A percentile compares a stretch with the other conserved stretches of the same genome.
Conservation (phyloP, 2,888 invertebrate genomes). For the Beris morrisii region DNA sequence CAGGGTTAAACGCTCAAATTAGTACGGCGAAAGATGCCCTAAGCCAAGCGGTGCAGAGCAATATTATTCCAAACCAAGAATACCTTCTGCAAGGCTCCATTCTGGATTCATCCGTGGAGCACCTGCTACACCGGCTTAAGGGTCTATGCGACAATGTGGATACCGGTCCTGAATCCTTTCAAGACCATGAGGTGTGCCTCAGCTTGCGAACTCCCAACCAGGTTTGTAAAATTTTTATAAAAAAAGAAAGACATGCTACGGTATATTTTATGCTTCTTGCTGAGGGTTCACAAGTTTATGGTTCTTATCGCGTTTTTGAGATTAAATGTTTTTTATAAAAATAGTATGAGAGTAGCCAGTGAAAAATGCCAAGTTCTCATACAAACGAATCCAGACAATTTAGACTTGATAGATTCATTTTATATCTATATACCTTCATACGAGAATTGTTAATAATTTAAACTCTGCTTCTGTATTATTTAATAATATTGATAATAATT, state of each 20-base stretch:
- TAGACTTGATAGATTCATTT: too few species aligned
- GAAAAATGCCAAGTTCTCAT: too few species aligned
- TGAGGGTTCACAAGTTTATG: conserved; percentile 36
- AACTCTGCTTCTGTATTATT: too few species aligned
- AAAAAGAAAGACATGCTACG: too few species aligned
- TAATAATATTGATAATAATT: too few species aligned
- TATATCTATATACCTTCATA: too few species aligned
- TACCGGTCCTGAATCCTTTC: conserved; percentile 85
- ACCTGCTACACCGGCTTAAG: conserved; percentile 82
- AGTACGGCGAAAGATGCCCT: conserved; percentile 73
- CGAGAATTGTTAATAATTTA: too few species aligned
- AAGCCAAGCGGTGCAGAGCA: conserved; percentile 76
- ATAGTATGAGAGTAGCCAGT: too few species aligned
- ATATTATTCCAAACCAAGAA: conserved; percentile 91
- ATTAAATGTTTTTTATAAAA: too few species aligned
- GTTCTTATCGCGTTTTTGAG: too few species aligned
- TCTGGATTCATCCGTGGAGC: conserved; percentile 86
- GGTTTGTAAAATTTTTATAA: conserved; percentile 15
- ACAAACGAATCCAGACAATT: too few species aligned
- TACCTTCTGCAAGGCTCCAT: conserved; percentile 93
- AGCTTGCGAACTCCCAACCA: conserved; percentile 71
- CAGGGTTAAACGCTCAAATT: conserved; percentile 13
- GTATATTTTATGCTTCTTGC: too few species aligned
- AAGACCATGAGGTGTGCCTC: conserved; percentile 92
- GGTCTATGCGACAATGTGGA: conserved; percentile 94